These are phyloP conservation scores for Aphelinus atriplicis DNA, from an alignment of 1,140 invertebrate genomes.

Conservation along the genomic window DNA sequence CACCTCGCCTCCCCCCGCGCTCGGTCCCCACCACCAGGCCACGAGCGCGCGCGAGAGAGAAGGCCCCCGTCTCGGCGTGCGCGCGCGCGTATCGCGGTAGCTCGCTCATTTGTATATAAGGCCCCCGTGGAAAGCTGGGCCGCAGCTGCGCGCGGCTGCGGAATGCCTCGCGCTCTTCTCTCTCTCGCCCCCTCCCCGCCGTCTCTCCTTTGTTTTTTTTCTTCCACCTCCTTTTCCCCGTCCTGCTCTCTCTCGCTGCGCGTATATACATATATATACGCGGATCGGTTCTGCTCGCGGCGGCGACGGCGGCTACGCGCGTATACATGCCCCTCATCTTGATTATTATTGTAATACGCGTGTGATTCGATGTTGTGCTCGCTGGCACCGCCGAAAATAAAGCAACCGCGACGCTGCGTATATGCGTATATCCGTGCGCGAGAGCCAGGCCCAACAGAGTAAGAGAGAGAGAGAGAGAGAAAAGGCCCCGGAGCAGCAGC, in stretches of 20 bases:
- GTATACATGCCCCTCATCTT: background rate
- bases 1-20: constrained; percentile 5
- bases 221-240: constrained; percentile 31
- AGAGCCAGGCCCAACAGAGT: constrained; percentile 28
- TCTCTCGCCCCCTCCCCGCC: constrained; percentile 39
- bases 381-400: no score
- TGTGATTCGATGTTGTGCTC: no score
- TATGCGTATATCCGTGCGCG: background rate
- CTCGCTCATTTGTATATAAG: constrained; percentile 61
- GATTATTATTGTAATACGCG: no score
- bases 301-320: constrained; percentile 1
- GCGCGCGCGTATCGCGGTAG: constrained; percentile 59
- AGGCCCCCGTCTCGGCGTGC: background rate
- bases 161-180: constrained; percentile 16
- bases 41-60: background rate
- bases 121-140: constrained; percentile 56
- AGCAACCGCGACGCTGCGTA: no score
- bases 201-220: constrained; percentile 13
- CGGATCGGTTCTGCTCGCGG: constrained; percentile 37
- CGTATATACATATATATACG: background rate
- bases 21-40: background rate
- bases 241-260: constrained; percentile 35
- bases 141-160: constrained; percentile 45
- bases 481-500: constrained; percentile 49
- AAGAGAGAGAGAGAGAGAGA: constrained; percentile 31